These are phyloP conservation scores for Leucophenga montana DNA, from an alignment of 2,888 invertebrate genomes.

Conservation along the genomic window DNA sequence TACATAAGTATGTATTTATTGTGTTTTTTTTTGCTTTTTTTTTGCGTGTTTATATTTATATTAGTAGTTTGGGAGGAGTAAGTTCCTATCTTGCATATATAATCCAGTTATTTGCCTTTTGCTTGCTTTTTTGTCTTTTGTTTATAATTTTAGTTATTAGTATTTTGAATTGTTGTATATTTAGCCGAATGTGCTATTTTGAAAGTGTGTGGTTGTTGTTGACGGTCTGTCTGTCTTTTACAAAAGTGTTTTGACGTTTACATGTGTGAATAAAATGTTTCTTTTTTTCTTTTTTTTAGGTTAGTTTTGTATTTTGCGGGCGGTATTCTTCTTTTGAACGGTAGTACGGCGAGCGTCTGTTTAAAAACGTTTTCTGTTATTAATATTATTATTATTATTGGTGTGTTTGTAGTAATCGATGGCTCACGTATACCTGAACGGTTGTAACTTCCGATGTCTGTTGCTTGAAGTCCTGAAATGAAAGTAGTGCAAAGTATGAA, in stretches of 20 bases:
- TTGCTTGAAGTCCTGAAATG: constrained; percentile 91
- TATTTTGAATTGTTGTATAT: neutral
- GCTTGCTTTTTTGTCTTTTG: too few relatives aligned
- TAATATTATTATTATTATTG: constrained; percentile 30
- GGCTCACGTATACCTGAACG: constrained; percentile 95
- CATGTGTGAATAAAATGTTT: too few relatives aligned
- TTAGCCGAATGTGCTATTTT: neutral
- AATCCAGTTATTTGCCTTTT: too few relatives aligned
- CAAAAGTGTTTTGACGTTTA: too few relatives aligned
- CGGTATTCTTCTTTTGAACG: constrained; percentile 8
- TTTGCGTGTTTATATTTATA: too few relatives aligned
- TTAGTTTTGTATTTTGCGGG: neutral
- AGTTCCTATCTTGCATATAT: too few relatives aligned
- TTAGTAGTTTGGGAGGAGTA: too few relatives aligned
- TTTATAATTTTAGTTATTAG: too few relatives aligned
- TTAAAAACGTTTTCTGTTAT: constrained; percentile 31
- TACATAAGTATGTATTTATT: too few relatives aligned
- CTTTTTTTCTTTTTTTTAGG: neutral
- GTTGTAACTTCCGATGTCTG: constrained; percentile 97
- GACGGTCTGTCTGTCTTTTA: neutral
- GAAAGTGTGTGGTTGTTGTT: neutral
- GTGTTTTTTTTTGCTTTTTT: too few relatives aligned
- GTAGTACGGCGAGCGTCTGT: constrained; percentile 7
- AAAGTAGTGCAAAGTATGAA: constrained; percentile 43
- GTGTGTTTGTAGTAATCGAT: constrained; percentile 48